Evolutionary conservation across 1,140 invertebrate species (phyloP), one percentile per base, ranked within the genome.

Genomic region (Saccostrea cuccullata): DNA sequence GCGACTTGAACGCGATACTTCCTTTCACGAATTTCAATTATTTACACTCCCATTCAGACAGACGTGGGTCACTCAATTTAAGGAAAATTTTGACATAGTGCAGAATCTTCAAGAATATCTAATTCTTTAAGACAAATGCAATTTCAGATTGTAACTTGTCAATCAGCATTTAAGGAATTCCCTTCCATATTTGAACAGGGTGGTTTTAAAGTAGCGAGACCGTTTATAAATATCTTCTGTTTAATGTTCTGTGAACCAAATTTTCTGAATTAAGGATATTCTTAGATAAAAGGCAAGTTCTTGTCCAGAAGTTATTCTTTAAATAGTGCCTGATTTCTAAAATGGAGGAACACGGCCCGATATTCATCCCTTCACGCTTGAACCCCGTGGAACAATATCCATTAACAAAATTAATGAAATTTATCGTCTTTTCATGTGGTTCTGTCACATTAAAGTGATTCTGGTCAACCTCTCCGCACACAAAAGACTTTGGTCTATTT

Each of bases 351-450:
- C 17, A 17, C 5, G 17, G 58, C 5, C 17, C 0, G 58, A 17
- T 64, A 64, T 60, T 60, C 3, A 60, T 60, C 58, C 20, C 58
- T 60, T 60, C 58, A 20, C 15, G n/a, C 17, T 20, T n/a, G 17
- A 17, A 20, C 70, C 70, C 30, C 12, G 70, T 15, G 70, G 70
- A 77, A 36, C 12, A 36, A 77, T 77, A 36, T 17, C 23, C 70
- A 77, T 77, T 77, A 77, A 77, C 11, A 77, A 15, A 77, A 77
- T 77, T 77, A 77, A 77, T 77, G 70, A 77, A 77, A 77, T 77
- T 36, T 77, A 77, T 77, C 26, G 70, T 30, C 70, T 77, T 77
- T 77, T 77, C 70, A 77, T 77, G 70, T 77, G 70, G 70, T 77
- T 77, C 23, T 30, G 13, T 26, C 26, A 30, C 36, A 77, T 30